Conservation (phyloP, 1,140 invertebrate species). For the Atopsyche davidsoni region DNA sequence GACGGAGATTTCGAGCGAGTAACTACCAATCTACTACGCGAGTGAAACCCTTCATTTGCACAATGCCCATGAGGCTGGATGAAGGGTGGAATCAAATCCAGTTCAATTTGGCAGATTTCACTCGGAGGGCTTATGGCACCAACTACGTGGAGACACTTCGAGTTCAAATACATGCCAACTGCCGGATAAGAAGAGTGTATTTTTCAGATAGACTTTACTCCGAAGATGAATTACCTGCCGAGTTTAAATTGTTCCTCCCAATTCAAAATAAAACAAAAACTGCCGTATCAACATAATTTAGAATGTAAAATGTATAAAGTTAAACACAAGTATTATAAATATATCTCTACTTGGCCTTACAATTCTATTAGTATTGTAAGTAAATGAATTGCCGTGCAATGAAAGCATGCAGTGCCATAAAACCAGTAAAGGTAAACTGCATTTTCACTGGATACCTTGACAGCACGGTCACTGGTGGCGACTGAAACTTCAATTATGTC, state of each 20-base stretch:
- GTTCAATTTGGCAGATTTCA: slow-evolving; percentile 98
- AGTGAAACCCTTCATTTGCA: slow-evolving; percentile 98
- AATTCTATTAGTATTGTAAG: too few relatives aligned
- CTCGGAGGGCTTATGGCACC: slow-evolving; percentile 94
- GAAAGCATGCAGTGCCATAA: too few relatives aligned
- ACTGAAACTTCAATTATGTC: too few relatives aligned
- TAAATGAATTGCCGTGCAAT: too few relatives aligned
- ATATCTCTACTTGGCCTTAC: too few relatives aligned
- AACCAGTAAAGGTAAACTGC: too few relatives aligned
- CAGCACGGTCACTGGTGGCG: too few relatives aligned
- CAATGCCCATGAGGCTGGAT: slow-evolving; percentile 97
- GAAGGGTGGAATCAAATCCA: slow-evolving; percentile 98
- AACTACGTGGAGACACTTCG: slow-evolving; percentile 98
- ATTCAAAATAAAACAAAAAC: slow-evolving; percentile 75
- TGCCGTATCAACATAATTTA: slow-evolving; percentile 40
- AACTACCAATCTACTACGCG: slow-evolving; percentile 98
- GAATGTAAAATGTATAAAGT: too few relatives aligned
- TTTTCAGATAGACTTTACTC: slow-evolving; percentile 98
- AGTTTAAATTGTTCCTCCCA: slow-evolving; percentile 96
- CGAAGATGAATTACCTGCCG: slow-evolving; percentile 98
- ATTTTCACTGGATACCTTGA: too few relatives aligned
- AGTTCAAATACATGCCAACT: slow-evolving; percentile 98
- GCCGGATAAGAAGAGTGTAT: slow-evolving; percentile 94
- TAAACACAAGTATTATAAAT: too few relatives aligned
- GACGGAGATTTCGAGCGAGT: slow-evolving; percentile 90